These are phyloP conservation scores for Cyclophora albipunctata DNA, from an alignment of 2,888 invertebrate genomes.

Conservation along the genomic window DNA sequence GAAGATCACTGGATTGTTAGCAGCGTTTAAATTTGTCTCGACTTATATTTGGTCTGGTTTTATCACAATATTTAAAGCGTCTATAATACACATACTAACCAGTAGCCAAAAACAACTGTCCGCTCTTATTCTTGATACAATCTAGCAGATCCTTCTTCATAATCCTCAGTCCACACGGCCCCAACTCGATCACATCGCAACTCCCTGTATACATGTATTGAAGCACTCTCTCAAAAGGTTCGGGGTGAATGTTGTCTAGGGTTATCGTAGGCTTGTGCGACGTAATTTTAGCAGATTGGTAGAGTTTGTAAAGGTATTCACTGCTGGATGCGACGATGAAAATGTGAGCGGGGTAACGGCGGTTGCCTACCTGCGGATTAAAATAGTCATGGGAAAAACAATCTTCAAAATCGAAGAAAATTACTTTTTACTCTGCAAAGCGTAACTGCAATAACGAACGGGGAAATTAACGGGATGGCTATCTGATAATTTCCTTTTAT, in stretches of 20 bases:
- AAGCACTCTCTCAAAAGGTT: slow-evolving; percentile 83
- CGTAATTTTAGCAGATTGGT: slow-evolving; percentile 37
- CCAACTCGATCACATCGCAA: slow-evolving; percentile 76
- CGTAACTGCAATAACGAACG: no score
- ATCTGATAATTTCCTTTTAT: no score
- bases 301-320: slow-evolving; percentile 76
- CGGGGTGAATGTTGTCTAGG: slow-evolving; percentile 73
- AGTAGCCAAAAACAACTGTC: no score
- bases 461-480: no score
- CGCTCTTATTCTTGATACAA: slow-evolving; percentile 40
- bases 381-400: background rate
- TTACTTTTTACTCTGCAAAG: no score
- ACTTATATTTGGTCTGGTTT: no score
- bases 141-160: slow-evolving; percentile 53
- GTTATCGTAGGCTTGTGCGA: slow-evolving; percentile 54
- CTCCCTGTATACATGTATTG: slow-evolving; percentile 79
- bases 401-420: background rate
- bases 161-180: slow-evolving; percentile 63
- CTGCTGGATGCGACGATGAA: slow-evolving; percentile 81
- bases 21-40: no score
- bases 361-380: slow-evolving; percentile 68
- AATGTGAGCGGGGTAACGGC: slow-evolving; percentile 81
- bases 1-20: no score
- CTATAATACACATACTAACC: no score
- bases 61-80: no score